phyloP scores from a whole-genome alignment of 1,140 invertebrate species.

The Leptoteleia sp. region DNA sequence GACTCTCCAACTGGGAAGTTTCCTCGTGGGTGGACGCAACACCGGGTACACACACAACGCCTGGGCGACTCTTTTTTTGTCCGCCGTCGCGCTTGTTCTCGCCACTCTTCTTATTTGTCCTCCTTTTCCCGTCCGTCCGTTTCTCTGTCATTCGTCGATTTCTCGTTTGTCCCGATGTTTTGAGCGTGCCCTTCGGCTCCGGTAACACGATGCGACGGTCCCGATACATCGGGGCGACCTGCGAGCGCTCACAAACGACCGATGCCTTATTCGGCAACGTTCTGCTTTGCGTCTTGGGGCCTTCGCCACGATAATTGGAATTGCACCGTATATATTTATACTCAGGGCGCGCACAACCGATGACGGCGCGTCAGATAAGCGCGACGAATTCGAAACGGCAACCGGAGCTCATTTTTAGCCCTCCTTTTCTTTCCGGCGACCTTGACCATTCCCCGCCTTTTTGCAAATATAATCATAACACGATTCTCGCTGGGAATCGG shows the following conservation, averaged over 20 bases:
- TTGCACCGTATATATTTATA: conserved; percentile 39
- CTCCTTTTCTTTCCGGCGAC: background rate
- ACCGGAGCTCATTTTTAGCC: background rate
- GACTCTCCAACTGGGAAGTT: conserved; percentile 55
- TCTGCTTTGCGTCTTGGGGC: conserved; percentile 49
- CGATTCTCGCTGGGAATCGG: too few species aligned
- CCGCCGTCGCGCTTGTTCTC: conserved; percentile 37
- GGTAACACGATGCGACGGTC: conserved; percentile 59
- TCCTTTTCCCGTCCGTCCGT: conserved; percentile 26
- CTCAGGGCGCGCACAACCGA: conserved; percentile 1
- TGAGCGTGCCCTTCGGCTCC: conserved; percentile 59
- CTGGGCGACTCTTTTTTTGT: conserved; percentile 48
- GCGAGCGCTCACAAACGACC: conserved; percentile 38
- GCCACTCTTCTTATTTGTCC: conserved; percentile 63
- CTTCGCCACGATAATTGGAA: conserved; percentile 58
- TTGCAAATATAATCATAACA: too few species aligned
- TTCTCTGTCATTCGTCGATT: conserved; percentile 66
- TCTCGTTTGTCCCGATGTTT: conserved; percentile 66
- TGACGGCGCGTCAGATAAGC: conserved; percentile 44
- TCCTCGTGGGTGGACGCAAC: conserved; percentile 65
- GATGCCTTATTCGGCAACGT: conserved; percentile 67
- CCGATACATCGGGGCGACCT: conserved; percentile 48
- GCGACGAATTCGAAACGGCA: conserved; percentile 22
- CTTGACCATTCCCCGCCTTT: too few species aligned
- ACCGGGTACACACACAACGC: conserved; percentile 52